Percentiles rank a stretch among this genome's conserved stretches.
phyloP scores from a whole-genome alignment of 30 jellyfish, hydroid and myxozoan genomes.

The Turritopsis rubra region DNA sequence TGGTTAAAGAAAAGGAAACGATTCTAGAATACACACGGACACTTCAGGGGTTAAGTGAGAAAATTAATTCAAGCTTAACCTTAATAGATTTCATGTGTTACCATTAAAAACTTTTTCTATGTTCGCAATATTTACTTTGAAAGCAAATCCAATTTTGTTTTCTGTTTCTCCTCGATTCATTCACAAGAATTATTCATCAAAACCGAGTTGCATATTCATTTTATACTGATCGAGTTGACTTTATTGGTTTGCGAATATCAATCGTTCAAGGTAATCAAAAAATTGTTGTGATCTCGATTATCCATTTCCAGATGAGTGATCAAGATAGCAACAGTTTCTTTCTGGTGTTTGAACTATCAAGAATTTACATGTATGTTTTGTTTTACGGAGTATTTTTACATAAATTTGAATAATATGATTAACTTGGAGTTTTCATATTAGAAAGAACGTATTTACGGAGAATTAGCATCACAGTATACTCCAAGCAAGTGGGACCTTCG shows the following conservation, averaged over 20 bases:
- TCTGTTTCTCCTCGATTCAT: neutral
- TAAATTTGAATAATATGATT: too few species aligned
- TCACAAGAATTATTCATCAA: neutral
- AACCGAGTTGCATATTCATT: too few species aligned
- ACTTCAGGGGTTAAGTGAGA: neutral
- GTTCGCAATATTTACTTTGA: neutral
- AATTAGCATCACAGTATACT: too few species aligned
- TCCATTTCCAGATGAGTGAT: neutral
- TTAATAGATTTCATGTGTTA: neutral
- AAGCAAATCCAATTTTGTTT: neutral
- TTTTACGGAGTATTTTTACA: too few species aligned
- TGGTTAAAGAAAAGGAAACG: neutral
- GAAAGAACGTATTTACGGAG: too few species aligned
- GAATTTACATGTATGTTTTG: neutral
- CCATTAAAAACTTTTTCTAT: neutral
- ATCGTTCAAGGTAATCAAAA: too few species aligned
- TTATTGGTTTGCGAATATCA: too few species aligned
- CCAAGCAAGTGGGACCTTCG: too few species aligned
- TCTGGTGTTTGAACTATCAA: neutral
- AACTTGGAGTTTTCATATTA: too few species aligned
- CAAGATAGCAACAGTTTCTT: neutral
- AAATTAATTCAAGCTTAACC: neutral
- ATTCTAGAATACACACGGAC: neutral
- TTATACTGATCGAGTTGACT: too few species aligned
- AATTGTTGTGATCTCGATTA: neutral